Percentiles rank a stretch among this genome's conserved stretches.
Conservation (phyloP, 2,113 vertebrate species). For the Heliornis fulica region DNA sequence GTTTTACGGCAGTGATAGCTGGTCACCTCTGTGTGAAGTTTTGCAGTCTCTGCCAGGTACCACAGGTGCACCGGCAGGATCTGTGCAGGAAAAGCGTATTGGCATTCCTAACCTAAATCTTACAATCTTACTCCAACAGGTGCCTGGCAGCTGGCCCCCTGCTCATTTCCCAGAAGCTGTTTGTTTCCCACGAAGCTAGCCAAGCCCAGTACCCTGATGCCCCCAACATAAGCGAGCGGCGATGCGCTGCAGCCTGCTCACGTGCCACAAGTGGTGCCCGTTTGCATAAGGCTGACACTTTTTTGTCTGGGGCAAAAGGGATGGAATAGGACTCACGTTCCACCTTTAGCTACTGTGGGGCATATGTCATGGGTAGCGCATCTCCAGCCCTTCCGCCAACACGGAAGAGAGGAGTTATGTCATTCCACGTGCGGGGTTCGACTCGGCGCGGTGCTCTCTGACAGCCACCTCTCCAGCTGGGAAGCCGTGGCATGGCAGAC, state of each 20-base stretch:
- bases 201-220: background rate
- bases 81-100: fast-evolving
- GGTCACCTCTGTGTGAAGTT: fast-evolving
- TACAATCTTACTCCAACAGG: background rate
- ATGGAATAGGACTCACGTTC: background rate
- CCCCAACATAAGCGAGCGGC: fast-evolving
- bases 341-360: background rate
- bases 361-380: background rate
- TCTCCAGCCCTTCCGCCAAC: background rate
- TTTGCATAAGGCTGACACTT: fast-evolving
- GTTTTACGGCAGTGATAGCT: background rate
- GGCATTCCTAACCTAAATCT: background rate
- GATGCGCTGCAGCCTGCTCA: background rate
- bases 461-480: background rate
- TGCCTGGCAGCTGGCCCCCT: background rate
- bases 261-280: fast-evolving
- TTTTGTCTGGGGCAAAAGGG: conserved; percentile 27
- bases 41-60: background rate
- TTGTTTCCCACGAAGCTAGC: background rate
- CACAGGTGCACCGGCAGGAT: background rate
- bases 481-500: background rate
- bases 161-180: background rate
- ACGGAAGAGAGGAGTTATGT: background rate
- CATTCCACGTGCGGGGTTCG: fast-evolving
- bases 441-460: background rate